Percentiles rank a stretch among this genome's conserved stretches.
These are phyloP conservation scores for Drosophila micromelanica DNA, from an alignment of 1,140 invertebrate genomes.

Conservation along the genomic window DNA sequence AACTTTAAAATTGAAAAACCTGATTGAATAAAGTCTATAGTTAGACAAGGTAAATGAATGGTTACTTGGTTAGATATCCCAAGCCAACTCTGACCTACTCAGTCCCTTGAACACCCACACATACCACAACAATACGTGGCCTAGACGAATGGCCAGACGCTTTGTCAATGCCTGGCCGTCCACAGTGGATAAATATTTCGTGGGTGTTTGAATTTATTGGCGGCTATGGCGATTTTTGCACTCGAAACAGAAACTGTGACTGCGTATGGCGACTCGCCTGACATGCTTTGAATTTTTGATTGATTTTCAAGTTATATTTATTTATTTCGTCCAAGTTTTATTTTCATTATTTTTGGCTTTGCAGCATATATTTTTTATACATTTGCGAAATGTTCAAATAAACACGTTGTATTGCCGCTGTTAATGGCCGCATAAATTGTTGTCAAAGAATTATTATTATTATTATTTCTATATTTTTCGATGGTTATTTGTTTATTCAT, in stretches of 20 bases:
- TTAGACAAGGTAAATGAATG: too few relatives aligned
- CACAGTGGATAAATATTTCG: conserved; percentile 30
- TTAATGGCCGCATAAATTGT: conserved; percentile 82
- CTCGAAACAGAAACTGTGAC: conserved; percentile 33
- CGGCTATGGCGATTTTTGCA: conserved; percentile 67
- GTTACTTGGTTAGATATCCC: conserved; percentile 41
- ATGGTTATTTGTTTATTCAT: conserved; percentile 72
- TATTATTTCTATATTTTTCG: conserved; percentile 43
- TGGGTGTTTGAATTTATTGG: conserved; percentile 80
- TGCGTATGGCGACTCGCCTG: conserved; percentile 27
- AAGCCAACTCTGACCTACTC: conserved; percentile 52
- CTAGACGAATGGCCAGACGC: conserved; percentile 44
- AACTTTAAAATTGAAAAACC: too few relatives aligned
- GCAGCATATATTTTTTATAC: conserved; percentile 38
- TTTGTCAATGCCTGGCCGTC: conserved; percentile 25
- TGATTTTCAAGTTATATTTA: conserved; percentile 75
- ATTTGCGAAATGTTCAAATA: conserved; percentile 75
- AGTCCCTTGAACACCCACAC: conserved; percentile 35
- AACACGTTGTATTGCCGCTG: conserved; percentile 78
- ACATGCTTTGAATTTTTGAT: conserved; percentile 77
- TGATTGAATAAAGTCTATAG: too few relatives aligned
- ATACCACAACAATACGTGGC: conserved; percentile 13
- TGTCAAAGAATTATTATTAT: conserved; percentile 70
- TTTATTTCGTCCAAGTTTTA: conserved; percentile 49
- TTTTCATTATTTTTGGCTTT: conserved; percentile 11